Evolutionary conservation across 2,888 invertebrate species (phyloP), one percentile per base, ranked within the genome.

Genomic region (Ctenicera cuprea): DNA sequence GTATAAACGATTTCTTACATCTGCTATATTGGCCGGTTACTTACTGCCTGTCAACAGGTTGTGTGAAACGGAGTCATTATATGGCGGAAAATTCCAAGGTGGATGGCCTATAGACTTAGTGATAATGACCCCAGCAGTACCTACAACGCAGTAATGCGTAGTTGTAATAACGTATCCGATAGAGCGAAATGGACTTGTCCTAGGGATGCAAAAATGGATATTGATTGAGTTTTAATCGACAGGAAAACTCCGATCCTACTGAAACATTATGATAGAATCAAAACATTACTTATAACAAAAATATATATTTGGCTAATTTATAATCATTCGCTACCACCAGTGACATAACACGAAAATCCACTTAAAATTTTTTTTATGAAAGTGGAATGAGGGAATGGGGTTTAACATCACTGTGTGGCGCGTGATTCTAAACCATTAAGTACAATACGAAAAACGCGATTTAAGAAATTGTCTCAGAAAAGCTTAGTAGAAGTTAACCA

Each of bases 321-420:
- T 50, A 50, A 50, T 50, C 20, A 20, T 18, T 26, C 12, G 9
- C 22, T 5, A 26, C 12, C n/a, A 26, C 3, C 12, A 26, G 43
- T 50, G 52, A 41, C 50, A 16, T 30, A 30, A 70, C 70, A 70
- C 18, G 70, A 70, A 62, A 70, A 63, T 63, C 62, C 62, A 62
- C 70, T 70, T 59, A 70, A 52, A 26, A 48, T 37, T 48, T 69
- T 70, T 14, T 38, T 61, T 59, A 37, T 48, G 26, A n/a, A 50
- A 26, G 50, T 48, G 20, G 7, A 48, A 48, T 18, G 20, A 11
- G n/a, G n/a, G 9, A 9, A 5, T 20, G 9, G 50, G 50, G 50
- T 12, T 26, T 50, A 26, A 26, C 50, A 26, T 12, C 18, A 18
- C 45, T 16, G 33, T 3, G 33, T 33, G 9, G 33, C 7, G 33